phyloP scores from a whole-genome alignment of 2,113 vertebrate genomes.

The Tupaia tana region DNA sequence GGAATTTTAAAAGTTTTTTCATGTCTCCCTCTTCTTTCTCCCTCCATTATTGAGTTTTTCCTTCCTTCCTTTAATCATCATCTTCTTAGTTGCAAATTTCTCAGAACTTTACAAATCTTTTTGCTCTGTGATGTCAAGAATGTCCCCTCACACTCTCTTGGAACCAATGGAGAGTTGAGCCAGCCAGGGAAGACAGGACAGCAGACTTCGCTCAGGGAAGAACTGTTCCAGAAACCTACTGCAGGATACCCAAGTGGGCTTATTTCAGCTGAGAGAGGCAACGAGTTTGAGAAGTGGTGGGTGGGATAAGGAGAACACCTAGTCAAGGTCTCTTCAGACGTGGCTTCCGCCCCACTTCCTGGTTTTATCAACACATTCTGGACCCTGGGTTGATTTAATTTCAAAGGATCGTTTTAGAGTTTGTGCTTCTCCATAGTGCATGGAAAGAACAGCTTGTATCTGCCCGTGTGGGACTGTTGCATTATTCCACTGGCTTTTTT shows the following conservation, averaged over 20 bases:
- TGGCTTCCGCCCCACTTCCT: not conserved
- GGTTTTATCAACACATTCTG: conserved; percentile 48
- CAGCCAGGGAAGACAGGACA: not conserved
- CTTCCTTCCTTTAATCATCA: not conserved
- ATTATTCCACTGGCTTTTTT: conserved; percentile 79
- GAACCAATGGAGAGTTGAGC: not conserved
- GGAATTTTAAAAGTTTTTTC: not conserved
- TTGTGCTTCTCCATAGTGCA: not conserved
- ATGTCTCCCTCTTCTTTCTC: not conserved
- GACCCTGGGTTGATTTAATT: conserved; percentile 41
- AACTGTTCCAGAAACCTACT: not conserved
- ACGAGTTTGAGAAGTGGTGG: not conserved
- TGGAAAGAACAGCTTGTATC: conserved; percentile 20
- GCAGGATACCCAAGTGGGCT: not conserved
- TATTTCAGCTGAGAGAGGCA: not conserved
- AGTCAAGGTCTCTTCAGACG: not conserved
- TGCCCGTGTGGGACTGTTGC: conserved; percentile 48
- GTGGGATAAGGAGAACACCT: not conserved
- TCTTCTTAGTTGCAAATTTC: not conserved
- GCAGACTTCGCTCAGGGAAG: not conserved
- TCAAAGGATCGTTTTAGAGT: conserved; percentile 28
- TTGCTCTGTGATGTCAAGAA: not conserved
- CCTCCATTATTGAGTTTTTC: not conserved
- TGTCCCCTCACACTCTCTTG: not conserved
- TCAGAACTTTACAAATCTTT: not conserved